phyloP scores from a whole-genome alignment of 2,113 vertebrate species.

The Pteropus alecto region DNA sequence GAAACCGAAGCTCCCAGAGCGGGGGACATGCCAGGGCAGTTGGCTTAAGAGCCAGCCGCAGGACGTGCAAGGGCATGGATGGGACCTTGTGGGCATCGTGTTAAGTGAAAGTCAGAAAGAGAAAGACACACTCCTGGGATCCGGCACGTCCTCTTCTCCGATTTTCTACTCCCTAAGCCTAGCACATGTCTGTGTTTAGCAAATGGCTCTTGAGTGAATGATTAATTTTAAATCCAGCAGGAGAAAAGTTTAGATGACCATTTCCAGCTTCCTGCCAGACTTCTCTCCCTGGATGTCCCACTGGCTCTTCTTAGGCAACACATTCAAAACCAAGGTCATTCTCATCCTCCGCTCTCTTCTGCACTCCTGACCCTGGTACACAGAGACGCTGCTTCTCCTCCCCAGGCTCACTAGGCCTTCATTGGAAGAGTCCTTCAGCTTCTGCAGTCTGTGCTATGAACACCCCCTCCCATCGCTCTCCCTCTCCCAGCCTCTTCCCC shows the following conservation, averaged over 20 bases:
- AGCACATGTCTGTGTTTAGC: neutral
- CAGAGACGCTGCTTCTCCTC: neutral
- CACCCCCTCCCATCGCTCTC: neutral
- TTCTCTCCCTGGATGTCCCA: neutral
- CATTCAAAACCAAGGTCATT: neutral
- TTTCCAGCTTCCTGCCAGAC: neutral
- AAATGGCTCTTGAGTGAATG: neutral
- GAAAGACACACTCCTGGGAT: neutral
- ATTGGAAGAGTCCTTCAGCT: neutral
- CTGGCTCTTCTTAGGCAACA: neutral
- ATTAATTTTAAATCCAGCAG: neutral
- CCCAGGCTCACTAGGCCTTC: neutral
- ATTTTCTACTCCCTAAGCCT: neutral
- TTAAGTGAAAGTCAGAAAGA: neutral
- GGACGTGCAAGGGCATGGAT: neutral
- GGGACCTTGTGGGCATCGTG: neutral
- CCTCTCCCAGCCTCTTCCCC: too few relatives aligned
- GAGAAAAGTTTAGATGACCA: neutral
- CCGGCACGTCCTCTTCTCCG: neutral
- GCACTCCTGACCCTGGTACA: neutral
- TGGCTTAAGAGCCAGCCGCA: neutral
- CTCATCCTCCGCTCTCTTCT: neutral
- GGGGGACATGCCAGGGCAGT: neutral
- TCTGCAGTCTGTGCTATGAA: neutral
- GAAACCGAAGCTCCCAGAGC: neutral